Conservation (phyloP, 37 sponge, comb jelly and placozoan species). For the Chondrilla cf. caribensis region DNA sequence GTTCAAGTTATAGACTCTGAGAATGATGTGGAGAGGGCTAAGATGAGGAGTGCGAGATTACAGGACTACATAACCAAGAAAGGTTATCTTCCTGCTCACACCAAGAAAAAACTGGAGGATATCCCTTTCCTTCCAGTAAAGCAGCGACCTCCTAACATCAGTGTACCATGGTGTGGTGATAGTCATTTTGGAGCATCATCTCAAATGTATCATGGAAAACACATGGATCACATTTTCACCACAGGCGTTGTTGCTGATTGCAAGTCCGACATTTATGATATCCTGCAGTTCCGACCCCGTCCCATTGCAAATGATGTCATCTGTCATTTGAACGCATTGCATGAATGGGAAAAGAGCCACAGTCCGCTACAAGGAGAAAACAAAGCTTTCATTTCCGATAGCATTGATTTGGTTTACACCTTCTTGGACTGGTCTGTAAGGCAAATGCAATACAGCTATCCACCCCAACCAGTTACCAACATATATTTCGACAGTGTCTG, state of each 20-base stretch:
- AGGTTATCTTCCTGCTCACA: background rate
- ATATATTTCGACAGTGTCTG: background rate
- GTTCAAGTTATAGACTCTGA: background rate
- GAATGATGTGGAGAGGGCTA: background rate
- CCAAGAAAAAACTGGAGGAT: background rate
- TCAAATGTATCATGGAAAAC: background rate
- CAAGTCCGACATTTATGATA: background rate
- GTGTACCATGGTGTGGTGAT: constrained; percentile 5
- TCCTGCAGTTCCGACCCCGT: background rate
- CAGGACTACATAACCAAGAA: background rate
- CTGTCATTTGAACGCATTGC: background rate
- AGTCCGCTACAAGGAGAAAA: background rate
- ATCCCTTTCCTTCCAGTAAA: background rate
- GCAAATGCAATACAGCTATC: too few species aligned
- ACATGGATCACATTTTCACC: background rate
- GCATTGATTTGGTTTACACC: too few species aligned
- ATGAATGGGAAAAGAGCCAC: background rate
- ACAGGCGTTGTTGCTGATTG: background rate
- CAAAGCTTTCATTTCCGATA: background rate
- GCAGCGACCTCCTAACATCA: background rate
- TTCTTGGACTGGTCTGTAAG: too few species aligned
- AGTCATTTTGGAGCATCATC: background rate
- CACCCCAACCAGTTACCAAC: too few species aligned
- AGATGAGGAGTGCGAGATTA: background rate
- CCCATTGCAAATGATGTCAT: background rate